Percentiles rank a stretch among this genome's conserved stretches.
phyloP scores from a whole-genome alignment of 1,140 invertebrate genomes.

The Pararge aegeria region DNA sequence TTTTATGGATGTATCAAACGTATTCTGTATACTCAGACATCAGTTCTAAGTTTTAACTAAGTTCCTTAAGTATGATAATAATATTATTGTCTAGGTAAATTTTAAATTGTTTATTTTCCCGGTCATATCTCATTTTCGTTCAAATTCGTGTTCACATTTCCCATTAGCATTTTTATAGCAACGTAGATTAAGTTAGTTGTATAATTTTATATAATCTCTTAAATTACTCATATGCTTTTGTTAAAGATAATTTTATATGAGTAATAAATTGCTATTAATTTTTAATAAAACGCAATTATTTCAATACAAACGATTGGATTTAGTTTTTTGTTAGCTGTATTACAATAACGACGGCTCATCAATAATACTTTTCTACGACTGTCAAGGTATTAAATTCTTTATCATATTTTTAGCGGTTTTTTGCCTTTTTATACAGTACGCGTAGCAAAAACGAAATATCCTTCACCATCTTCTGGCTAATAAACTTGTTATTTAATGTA shows the following conservation, averaged over 20 bases:
- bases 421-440: background rate
- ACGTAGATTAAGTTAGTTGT: too few species aligned
- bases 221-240: too few species aligned
- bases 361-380: background rate
- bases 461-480: background rate
- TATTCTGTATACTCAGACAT: too few species aligned
- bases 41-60: too few species aligned
- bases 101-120: too few species aligned
- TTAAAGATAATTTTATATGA: background rate
- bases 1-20: too few species aligned
- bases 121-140: too few species aligned
- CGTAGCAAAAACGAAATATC: background rate
- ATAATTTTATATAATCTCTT: too few species aligned
- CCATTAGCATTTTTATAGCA: too few species aligned
- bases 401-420: background rate
- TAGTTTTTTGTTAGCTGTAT: background rate
- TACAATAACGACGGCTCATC: background rate
- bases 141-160: too few species aligned
- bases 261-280: background rate
- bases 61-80: too few species aligned
- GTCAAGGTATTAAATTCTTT: background rate
- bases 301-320: background rate
- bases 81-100: too few species aligned
- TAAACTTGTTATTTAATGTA: background rate
- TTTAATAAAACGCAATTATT: background rate